Conservation (phyloP, 2,797 vertebrate species). For the Sternarchorhynchus goeldii region DNA sequence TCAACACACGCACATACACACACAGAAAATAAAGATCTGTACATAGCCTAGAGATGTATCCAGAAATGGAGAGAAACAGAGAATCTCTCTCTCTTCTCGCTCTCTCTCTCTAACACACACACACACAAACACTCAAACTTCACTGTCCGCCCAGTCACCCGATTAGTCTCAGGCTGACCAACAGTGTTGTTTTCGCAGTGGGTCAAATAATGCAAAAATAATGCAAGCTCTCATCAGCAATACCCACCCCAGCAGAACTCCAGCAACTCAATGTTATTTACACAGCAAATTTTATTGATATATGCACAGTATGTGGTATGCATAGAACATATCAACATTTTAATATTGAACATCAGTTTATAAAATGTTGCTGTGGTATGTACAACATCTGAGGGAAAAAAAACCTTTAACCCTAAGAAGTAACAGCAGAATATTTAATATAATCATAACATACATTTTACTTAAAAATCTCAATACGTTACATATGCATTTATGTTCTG, state of each 20-base stretch:
- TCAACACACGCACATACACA: conserved; percentile 33
- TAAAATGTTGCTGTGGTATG: neutral
- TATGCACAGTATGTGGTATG: neutral
- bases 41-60: conserved; percentile 40
- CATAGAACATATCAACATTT: conserved; percentile 5
- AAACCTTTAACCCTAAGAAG: too few relatives aligned
- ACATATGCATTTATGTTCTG: neutral
- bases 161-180: conserved; percentile 55
- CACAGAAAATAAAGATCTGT: conserved; percentile 38
- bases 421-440: too few relatives aligned
- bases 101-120: conserved; percentile 22
- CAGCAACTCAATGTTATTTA: conserved; percentile 18
- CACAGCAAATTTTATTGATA: conserved; percentile 20
- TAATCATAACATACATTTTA: too few relatives aligned
- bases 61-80: conserved; percentile 45
- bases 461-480: neutral
- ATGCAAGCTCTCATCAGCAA: conserved; percentile 32
- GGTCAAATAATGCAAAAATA: conserved; percentile 44
- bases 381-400: too few relatives aligned
- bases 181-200: conserved; percentile 47
- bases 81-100: conserved; percentile 46
- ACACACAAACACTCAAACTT: conserved; percentile 8
- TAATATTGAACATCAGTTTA: neutral
- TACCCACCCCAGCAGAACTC: conserved; percentile 12
- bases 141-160: conserved; percentile 47